phyloP scores from a whole-genome alignment of 2,888 invertebrate genomes.

The Pristionchus exspectatus region DNA sequence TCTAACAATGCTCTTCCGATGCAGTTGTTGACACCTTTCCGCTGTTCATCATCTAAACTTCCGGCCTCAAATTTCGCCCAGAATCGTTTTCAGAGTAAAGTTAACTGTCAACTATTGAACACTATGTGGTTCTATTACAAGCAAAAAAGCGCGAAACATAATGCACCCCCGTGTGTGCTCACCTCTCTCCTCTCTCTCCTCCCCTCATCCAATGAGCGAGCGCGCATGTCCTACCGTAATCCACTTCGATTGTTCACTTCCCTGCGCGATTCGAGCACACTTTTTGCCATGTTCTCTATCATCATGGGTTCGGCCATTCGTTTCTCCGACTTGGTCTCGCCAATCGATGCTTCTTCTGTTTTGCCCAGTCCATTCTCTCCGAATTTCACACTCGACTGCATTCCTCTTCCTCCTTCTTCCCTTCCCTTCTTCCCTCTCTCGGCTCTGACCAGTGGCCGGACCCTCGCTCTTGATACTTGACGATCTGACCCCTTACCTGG shows the following conservation, averaged over 20 bases:
- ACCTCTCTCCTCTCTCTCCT: slow-evolving; percentile 1
- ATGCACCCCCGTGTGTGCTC: not conserved
- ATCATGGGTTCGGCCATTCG: not conserved
- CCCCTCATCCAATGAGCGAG: slow-evolving; percentile 28
- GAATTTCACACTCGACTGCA: slow-evolving; percentile 45
- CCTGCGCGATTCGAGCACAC: not conserved
- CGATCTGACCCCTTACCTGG: not conserved
- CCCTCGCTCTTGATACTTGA: slow-evolving; percentile 29
- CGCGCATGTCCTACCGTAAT: slow-evolving; percentile 42
- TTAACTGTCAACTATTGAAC: no score
- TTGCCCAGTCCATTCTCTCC: slow-evolving; percentile 7
- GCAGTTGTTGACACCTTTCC: not conserved
- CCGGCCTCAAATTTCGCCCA: not conserved
- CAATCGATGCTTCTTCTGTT: slow-evolving; percentile 31
- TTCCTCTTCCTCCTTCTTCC: slow-evolving; percentile 7
- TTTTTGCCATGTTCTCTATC: not conserved
- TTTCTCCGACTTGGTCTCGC: not conserved
- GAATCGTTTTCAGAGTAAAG: not conserved
- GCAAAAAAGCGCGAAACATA: slow-evolving; percentile 33
- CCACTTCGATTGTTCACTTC: slow-evolving; percentile 28
- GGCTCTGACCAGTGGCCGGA: not conserved
- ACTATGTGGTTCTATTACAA: not conserved
- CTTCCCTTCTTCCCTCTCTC: not conserved
- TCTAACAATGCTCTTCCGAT: not conserved
- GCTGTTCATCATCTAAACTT: not conserved